Evolutionary conservation across 2,797 vertebrate genomes (phyloP).

Genomic region (Falco columbarius): DNA sequence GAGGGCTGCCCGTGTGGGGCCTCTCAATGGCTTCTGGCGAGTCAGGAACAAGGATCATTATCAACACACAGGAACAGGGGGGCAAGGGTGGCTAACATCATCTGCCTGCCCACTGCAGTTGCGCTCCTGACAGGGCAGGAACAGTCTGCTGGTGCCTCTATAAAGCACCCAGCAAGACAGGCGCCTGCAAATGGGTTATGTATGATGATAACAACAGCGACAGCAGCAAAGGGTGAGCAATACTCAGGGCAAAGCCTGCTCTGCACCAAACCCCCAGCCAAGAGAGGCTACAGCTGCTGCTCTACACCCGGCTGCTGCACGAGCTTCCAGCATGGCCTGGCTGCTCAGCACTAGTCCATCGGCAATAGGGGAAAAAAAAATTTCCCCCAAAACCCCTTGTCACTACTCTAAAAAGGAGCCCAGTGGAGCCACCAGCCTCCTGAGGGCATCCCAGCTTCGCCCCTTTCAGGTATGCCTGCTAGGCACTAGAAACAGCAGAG

Average conservation of each 20-base stretch:
- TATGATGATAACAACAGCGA: background rate
- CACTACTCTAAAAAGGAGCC: background rate
- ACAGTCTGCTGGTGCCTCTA: background rate
- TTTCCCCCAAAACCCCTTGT: background rate
- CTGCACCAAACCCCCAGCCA: fast-evolving
- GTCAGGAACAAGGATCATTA: background rate
- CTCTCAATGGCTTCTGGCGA: background rate
- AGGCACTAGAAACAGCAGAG: background rate
- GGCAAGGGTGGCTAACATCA: background rate
- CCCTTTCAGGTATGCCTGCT: background rate
- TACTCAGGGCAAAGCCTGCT: background rate
- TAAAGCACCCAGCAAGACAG: background rate
- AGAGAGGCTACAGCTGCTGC: background rate
- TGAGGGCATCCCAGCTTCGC: background rate
- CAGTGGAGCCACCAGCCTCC: background rate
- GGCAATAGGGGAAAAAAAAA: fast-evolving
- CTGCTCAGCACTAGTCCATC: background rate
- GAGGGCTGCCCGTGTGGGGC: fast-evolving
- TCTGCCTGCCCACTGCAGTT: background rate
- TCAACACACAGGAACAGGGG: fast-evolving
- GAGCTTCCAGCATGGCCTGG: background rate
- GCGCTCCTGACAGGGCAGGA: background rate
- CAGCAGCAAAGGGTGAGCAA: background rate
- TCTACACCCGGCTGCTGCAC: background rate
- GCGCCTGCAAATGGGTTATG: background rate